These are phyloP conservation scores for Astur gentilis DNA, from an alignment of 2,113 vertebrate species.

Conservation along the genomic window DNA sequence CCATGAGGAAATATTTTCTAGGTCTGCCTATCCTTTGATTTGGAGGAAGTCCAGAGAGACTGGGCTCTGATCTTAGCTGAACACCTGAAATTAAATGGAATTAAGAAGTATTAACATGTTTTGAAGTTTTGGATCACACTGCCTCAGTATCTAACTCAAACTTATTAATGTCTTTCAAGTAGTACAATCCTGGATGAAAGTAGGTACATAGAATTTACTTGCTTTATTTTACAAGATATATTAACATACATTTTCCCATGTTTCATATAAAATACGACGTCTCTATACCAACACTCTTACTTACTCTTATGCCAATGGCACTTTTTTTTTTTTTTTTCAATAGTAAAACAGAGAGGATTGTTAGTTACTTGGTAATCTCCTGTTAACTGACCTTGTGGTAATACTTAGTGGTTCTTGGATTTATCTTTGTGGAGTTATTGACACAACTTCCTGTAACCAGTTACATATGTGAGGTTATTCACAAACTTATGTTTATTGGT, in stretches of 20 bases:
- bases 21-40: neutral
- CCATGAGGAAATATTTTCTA: neutral
- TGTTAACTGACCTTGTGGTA: neutral
- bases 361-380: neutral
- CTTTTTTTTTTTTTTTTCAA: neutral
- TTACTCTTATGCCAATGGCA: neutral
- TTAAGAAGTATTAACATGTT: neutral
- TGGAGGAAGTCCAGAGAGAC: neutral
- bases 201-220: neutral
- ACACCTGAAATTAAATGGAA: neutral
- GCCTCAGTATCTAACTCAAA: neutral
- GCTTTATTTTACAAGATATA: neutral
- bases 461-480: neutral
- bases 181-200: neutral
- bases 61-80: neutral
- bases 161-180: neutral
- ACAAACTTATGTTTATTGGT: neutral
- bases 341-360: neutral
- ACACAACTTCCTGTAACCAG: neutral
- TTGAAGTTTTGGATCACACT: neutral
- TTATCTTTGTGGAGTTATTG: neutral
- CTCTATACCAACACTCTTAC: neutral
- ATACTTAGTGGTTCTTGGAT: slow-evolving; percentile 18
- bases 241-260: neutral
- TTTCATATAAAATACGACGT: neutral